phyloP scores from a whole-genome alignment of 1,140 invertebrate genomes.

The Bombus turneri region DNA sequence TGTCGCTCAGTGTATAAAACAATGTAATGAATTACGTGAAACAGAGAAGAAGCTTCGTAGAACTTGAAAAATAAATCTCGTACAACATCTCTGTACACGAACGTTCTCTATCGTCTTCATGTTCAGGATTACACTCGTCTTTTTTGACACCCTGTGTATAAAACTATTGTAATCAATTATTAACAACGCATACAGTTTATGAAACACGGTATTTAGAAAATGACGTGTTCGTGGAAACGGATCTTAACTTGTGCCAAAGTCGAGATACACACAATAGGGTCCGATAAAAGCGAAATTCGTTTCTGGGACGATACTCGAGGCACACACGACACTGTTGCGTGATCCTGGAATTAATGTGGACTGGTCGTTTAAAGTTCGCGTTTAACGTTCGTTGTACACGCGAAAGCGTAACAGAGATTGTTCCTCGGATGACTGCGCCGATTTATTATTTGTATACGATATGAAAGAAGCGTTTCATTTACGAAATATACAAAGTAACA shows the following conservation, averaged over 20 bases:
- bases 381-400: constrained; percentile 30
- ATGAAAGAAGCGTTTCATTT: neutral
- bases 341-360: constrained; percentile 33
- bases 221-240: neutral
- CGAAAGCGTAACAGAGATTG: constrained; percentile 26
- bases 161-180: neutral
- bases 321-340: constrained; percentile 24
- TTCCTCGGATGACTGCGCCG: neutral
- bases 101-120: too few species aligned
- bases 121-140: too few species aligned
- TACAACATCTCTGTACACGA: too few species aligned
- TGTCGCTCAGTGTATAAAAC: too few species aligned
- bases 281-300: constrained; percentile 18
- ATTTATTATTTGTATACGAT: constrained; percentile 29
- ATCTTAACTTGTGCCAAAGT: neutral
- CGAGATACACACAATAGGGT: too few species aligned
- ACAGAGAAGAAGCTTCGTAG: too few species aligned
- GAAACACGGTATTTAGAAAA: neutral
- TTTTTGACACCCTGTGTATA: neutral
- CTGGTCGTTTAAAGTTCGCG: constrained; percentile 29
- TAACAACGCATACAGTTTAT: neutral
- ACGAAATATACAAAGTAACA: neutral
- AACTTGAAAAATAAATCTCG: too few species aligned
- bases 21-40: too few species aligned
- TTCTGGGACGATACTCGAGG: constrained; percentile 20